Conservation (phyloP, 1,140 invertebrate genomes). For the Acyrthosiphon pisum region DNA sequence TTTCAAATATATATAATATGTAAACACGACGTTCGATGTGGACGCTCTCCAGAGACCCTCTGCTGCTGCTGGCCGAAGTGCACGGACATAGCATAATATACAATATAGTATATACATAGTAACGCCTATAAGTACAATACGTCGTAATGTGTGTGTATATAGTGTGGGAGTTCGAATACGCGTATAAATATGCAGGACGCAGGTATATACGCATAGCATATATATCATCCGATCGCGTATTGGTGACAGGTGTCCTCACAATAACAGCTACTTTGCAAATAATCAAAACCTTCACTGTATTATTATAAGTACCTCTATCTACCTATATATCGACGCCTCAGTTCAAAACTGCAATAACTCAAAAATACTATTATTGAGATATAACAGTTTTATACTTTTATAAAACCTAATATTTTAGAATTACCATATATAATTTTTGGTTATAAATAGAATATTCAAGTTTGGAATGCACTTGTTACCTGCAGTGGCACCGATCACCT, state of each 20-base stretch:
- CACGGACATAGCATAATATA: neutral
- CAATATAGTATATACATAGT: neutral
- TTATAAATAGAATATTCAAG: neutral
- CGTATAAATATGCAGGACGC: neutral
- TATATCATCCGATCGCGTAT: neutral
- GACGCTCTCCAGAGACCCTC: constrained; percentile 19
- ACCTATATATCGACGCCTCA: too few species aligned
- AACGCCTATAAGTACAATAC: neutral
- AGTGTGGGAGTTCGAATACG: neutral
- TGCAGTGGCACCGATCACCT: too few species aligned
- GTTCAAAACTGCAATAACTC: neutral
- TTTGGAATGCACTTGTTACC: too few species aligned
- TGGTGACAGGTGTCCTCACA: constrained; percentile 50
- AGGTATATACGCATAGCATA: too few species aligned
- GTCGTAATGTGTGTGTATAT: neutral
- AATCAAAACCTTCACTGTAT: neutral
- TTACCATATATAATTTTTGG: too few species aligned
- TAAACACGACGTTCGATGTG: constrained; percentile 34
- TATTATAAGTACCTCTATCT: too few species aligned
- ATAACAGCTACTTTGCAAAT: constrained; percentile 48
- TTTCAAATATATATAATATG: neutral
- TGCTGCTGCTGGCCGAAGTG: neutral
- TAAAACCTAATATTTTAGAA: too few species aligned
- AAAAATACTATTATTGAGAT: too few species aligned
- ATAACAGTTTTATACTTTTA: too few species aligned